Conservation (phyloP, 2,797 vertebrate genomes). For the Sebastes jordani region DNA sequence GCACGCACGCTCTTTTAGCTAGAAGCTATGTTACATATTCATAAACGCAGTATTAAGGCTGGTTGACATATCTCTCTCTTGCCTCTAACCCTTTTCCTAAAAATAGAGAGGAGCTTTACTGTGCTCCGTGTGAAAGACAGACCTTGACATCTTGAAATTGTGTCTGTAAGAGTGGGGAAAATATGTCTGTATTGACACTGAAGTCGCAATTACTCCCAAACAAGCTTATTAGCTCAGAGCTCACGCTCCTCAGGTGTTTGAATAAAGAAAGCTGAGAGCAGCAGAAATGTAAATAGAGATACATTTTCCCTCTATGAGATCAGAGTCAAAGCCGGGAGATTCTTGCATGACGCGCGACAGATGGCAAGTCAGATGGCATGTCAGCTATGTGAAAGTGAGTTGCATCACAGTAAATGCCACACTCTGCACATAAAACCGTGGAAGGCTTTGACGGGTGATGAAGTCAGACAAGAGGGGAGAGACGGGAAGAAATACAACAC, state of each 20-base stretch:
- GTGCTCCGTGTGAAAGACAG: slow-evolving; percentile 25
- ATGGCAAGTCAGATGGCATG: not conserved
- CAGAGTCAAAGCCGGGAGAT: not conserved
- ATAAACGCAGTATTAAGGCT: slow-evolving; percentile 56
- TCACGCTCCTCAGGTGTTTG: not conserved
- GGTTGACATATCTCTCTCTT: slow-evolving; percentile 50
- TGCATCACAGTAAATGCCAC: not conserved
- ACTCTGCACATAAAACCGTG: not conserved
- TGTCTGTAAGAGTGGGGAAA: slow-evolving; percentile 13
- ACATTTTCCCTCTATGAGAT: not conserved
- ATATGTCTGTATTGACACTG: slow-evolving; percentile 2
- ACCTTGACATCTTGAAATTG: slow-evolving; percentile 34
- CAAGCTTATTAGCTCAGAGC: slow-evolving; percentile 5
- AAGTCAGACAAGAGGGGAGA: not conserved
- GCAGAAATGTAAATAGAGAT: not conserved
- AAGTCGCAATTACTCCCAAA: not conserved
- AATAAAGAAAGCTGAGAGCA: not conserved
- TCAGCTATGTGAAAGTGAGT: not conserved
- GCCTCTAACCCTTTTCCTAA: slow-evolving; percentile 58
- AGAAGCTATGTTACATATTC: slow-evolving; percentile 64
- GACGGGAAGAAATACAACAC: not conserved
- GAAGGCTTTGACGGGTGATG: not conserved
- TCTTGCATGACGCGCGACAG: not conserved
- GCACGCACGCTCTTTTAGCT: slow-evolving; percentile 20
- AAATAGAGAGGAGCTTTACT: slow-evolving; percentile 58